Conservation (phyloP, 2,113 vertebrate species). For the Trichomycterus rosablanca region DNA sequence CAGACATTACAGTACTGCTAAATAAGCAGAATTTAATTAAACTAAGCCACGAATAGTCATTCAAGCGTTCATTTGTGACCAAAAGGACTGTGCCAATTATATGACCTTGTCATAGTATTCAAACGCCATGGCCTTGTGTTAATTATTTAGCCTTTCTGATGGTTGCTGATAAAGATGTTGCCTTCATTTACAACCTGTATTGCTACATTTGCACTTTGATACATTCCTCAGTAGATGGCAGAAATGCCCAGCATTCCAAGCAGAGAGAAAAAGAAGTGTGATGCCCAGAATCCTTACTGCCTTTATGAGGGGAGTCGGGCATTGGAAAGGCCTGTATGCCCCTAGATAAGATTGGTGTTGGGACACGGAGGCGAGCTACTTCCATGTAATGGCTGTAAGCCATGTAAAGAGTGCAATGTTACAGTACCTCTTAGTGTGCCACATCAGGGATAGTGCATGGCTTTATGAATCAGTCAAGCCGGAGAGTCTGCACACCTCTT, state of each 20-base stretch:
- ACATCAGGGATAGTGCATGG: conserved; percentile 15
- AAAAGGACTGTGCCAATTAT: conserved; percentile 75
- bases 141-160: conserved; percentile 3
- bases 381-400: conserved; percentile 17
- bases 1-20: conserved; percentile 1
- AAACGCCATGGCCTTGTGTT: conserved; percentile 44
- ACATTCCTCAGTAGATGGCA: conserved; percentile 31
- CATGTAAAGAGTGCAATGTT: conserved; percentile 10
- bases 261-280: conserved; percentile 42
- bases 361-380: conserved; percentile 20
- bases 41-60: conserved; percentile 57
- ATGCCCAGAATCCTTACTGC: conserved; percentile 19
- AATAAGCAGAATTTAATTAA: conserved; percentile 34
- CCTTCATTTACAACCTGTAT: conserved; percentile 42
- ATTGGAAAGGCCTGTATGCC: neutral
- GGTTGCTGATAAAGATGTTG: conserved; percentile 43
- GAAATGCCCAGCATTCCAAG: conserved; percentile 45
- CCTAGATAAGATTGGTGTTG: neutral
- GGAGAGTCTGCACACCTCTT: too few relatives aligned
- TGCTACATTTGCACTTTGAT: conserved; percentile 59
- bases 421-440: conserved; percentile 1
- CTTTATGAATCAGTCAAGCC: too few relatives aligned
- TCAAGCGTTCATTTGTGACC: conserved; percentile 64
- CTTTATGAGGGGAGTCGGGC: too few relatives aligned
- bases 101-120: conserved; percentile 60